Conservation (phyloP, 2,113 vertebrate species). For the Panthera uncia region DNA sequence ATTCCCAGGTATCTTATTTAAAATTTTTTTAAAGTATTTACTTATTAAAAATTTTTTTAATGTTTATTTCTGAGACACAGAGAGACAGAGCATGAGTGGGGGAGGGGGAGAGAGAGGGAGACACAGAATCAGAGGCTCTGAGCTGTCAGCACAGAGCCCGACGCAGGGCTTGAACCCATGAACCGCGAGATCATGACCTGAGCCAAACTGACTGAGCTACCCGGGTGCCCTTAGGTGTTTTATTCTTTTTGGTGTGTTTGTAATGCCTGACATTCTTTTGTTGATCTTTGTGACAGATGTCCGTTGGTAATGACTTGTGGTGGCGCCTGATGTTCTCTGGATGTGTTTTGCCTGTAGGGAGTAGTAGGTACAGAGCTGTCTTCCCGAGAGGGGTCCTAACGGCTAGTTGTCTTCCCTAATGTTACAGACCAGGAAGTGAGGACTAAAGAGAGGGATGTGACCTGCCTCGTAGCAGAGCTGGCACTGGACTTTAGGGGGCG, state of each 20-base stretch:
- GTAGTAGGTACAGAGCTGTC: background rate
- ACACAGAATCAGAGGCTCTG: too few species aligned
- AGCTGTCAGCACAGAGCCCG: too few species aligned
- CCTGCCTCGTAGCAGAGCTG: background rate
- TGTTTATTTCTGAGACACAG: too few species aligned
- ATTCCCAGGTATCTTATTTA: background rate
- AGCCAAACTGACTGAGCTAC: too few species aligned
- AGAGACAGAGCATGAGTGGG: too few species aligned
- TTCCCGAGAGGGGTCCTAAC: background rate
- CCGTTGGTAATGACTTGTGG: constrained; percentile 18
- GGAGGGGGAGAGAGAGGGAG: too few species aligned
- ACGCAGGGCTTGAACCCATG: too few species aligned
- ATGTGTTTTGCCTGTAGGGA: background rate
- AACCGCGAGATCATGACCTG: too few species aligned
- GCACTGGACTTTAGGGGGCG: background rate
- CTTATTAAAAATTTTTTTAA: too few species aligned
- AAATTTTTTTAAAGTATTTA: too few species aligned
- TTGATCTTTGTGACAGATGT: background rate
- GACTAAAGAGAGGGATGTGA: background rate
- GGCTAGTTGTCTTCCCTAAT: background rate
- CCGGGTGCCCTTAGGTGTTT: background rate
- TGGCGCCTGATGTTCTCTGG: background rate
- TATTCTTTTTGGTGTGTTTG: background rate
- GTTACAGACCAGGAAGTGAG: background rate
- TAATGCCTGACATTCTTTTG: background rate